A percentile compares a stretch with the other conserved stretches of the same genome.
Conservation (phyloP, 2,113 vertebrate species). For the Agelaius phoeniceus region DNA sequence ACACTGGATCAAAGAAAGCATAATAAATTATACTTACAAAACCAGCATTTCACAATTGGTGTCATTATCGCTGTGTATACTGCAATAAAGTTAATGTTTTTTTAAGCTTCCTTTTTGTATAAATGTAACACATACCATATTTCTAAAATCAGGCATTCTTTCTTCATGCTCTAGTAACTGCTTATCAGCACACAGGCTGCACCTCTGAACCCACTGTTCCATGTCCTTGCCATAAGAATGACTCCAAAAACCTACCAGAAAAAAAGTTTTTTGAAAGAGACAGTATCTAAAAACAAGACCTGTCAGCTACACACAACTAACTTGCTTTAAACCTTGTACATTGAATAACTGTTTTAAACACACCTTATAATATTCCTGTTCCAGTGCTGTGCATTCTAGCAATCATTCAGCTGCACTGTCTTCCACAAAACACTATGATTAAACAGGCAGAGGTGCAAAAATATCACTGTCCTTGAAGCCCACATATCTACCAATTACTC, state of each 20-base stretch:
- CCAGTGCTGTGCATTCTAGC: background rate
- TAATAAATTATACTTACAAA: slow-evolving; percentile 51
- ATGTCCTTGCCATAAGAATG: background rate
- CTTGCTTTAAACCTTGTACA: background rate
- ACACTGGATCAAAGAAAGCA: slow-evolving; percentile 47
- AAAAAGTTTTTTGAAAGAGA: background rate
- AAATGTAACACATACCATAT: background rate
- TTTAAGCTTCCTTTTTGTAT: background rate
- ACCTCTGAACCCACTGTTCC: background rate
- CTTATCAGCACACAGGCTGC: background rate
- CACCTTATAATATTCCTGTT: background rate
- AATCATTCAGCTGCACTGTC: background rate
- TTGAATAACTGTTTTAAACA: background rate
- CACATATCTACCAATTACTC: background rate
- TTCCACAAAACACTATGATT: background rate
- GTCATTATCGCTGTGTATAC: background rate
- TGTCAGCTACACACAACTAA: background rate
- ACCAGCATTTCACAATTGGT: background rate
- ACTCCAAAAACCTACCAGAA: background rate
- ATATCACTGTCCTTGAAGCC: background rate
- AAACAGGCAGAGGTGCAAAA: background rate
- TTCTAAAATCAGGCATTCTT: background rate
- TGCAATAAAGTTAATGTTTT: background rate
- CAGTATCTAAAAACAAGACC: background rate
- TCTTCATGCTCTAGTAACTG: background rate